Evolutionary conservation across 2,888 invertebrate species (phyloP), one percentile per base, ranked within the genome.

Genomic region (Branchellion lobata): DNA sequence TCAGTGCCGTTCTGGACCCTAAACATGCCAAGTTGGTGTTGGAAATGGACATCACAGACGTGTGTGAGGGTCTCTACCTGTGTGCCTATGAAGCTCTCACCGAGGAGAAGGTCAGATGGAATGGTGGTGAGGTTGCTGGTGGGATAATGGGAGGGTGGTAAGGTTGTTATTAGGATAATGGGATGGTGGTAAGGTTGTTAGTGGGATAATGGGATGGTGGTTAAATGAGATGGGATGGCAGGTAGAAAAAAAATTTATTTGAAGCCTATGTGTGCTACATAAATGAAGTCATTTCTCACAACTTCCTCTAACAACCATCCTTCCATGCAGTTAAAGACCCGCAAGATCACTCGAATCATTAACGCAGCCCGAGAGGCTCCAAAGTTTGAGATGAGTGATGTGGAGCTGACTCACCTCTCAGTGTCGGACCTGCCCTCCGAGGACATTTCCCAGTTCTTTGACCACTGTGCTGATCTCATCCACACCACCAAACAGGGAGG

Each of bases 11-110:
- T 61, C 31, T 77, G 27, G 77, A 65, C 8, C 61, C 77, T 77
- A 2, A 77, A 11, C 61, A 36, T 11, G 77, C 77, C n/a, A 65
- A n/a, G 11, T 33, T 77, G 1, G 27, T 73, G 18, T 27, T 75
- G 29, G 27, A 57, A 31, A 79, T 79, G 79, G 79, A 79, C 51
- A 75, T 81, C 11, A 81, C 81, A 18, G n/a, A 40, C 27, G 79
- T 81, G 8, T 72, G 73, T 33, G 74, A 68, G 18, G 74, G 79
- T 29, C 76, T 81, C 27, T 81, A 79, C 51, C 53, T 81, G 8
- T 74, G 81, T 36, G 81, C 74, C 40, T 81, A 69, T 51, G 72
- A 74, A 21, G 73, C 81, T 18, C 31, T 81, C 33, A 68, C 74
- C 11, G 75, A 71, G 27, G 74, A 79, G 36, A 81, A 79, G 34